Percentiles rank a stretch among this genome's conserved stretches.
phyloP scores from a whole-genome alignment of 2,888 invertebrate species.

The Temnothorax unifasciatus region DNA sequence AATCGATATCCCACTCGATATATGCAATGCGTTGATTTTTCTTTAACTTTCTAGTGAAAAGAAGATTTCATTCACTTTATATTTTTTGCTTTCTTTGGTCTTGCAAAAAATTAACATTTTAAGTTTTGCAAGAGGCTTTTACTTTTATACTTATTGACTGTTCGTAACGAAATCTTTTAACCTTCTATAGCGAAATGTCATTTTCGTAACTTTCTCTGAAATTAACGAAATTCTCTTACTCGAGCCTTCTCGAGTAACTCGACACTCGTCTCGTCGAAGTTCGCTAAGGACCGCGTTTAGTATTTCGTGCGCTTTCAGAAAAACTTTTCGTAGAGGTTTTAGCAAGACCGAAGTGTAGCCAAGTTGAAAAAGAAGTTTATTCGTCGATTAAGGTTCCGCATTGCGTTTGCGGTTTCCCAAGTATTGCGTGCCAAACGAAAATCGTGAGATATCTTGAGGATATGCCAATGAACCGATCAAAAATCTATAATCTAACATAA shows the following conservation, averaged over 20 bases:
- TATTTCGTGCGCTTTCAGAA: conserved; percentile 9
- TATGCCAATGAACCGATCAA: neutral
- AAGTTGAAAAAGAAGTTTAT: conserved; percentile 42
- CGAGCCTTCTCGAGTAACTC: conserved; percentile 13
- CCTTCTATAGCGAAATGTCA: neutral
- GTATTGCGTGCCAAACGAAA: conserved; percentile 12
- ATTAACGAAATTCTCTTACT: conserved; percentile 43
- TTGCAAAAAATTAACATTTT: neutral
- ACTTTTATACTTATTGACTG: neutral
- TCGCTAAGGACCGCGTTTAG: conserved; percentile 2
- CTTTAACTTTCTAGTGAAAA: neutral
- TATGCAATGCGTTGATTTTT: neutral
- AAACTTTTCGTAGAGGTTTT: conserved; percentile 14
- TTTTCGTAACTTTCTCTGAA: neutral
- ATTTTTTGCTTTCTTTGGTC: neutral
- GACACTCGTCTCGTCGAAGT: neutral
- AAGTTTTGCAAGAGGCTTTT: neutral
- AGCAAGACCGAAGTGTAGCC: neutral
- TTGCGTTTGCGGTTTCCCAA: conserved; percentile 24
- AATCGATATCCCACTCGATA: neutral
- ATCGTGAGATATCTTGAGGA: neutral
- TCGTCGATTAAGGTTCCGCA: conserved; percentile 41
- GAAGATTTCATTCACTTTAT: neutral
- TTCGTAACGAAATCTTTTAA: conserved; percentile 6
- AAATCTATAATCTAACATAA: neutral